These are phyloP conservation scores for Eremobia ochroleuca DNA, from an alignment of 2,888 invertebrate genomes.

Conservation along the genomic window DNA sequence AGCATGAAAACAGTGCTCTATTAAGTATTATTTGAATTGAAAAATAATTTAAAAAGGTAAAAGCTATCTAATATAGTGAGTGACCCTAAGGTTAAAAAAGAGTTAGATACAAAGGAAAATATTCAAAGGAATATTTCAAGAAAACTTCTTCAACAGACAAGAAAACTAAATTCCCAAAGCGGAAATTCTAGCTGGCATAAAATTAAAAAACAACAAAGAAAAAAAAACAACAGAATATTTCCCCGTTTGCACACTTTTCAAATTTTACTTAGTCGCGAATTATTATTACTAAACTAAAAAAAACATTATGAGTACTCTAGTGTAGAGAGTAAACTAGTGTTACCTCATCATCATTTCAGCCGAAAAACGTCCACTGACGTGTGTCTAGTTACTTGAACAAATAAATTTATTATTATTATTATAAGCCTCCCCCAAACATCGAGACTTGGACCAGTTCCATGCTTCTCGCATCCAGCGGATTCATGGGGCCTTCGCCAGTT, in stretches of 20 bases:
- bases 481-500: not conserved
- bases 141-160: not conserved
- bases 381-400: too few relatives aligned
- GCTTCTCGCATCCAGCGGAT: too few relatives aligned
- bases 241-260: not conserved
- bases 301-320: not conserved
- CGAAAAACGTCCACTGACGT: too few relatives aligned
- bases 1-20: not conserved
- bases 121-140: constrained; percentile 6
- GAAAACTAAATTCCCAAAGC: constrained; percentile 1
- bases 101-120: constrained; percentile 35
- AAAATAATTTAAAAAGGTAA: not conserved
- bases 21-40: not conserved
- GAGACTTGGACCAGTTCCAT: too few relatives aligned
- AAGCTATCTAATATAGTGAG: not conserved
- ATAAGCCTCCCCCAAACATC: too few relatives aligned
- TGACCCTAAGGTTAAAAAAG: not conserved
- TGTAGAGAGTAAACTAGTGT: too few relatives aligned
- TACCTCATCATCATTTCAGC: too few relatives aligned
- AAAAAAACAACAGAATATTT: constrained; percentile 10
- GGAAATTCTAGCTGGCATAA: constrained; percentile 1
- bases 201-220: constrained; percentile 22
- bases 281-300: not conserved
- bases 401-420: too few relatives aligned
- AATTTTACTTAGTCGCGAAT: not conserved